Base-by-base conservation (phyloP, 2,113 vertebrate species). In the Odocoileus virginianus region DNA sequence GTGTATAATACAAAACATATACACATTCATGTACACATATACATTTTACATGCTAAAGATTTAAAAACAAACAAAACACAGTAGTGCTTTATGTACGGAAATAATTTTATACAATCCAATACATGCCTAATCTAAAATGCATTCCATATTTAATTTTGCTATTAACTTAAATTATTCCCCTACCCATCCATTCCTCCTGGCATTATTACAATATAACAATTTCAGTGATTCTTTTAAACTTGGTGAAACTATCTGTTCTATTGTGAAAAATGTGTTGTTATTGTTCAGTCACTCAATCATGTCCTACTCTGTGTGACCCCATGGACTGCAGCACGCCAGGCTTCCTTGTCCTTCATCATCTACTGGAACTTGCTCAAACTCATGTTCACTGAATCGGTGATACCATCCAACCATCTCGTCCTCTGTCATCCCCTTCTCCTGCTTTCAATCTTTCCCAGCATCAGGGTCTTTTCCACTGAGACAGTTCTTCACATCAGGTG, bases 101-200 rank as follows among this genome's bases (percentile, higher is more conserved):
- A 91, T 45, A 55, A 96, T 36, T 94, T 95, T 71, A 90, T 60
- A 91, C 0, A 95, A 71, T 81, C 54, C 27, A 27, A 74, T 47
- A 82, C 4, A 58, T 17, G 43, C 40, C 45, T 47, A 82, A 33
- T 57, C 67, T 74, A 78, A 98, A 94, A 15, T 52, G 4, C 54
- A 91, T 58, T 81, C n/a, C 6, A 90, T 50, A 94, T 45, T 85
- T 93, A 25, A 54, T 36, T 83, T 36, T 54, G 28, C 21, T 36
- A n/a, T 54, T 83, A 79, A 89, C 95, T 94, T 91, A 81, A 89
- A 96, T 94, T 91, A 81, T 50, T 81, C 17, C 33, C 54, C 91
- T 86, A 50, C 1, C 6, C 25, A 43, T 50, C 25, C 47, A 85
- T 19, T 67, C 36, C 21, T 82, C 47, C 28, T 64, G 21, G 10